Conservation (phyloP, 1,140 invertebrate genomes). For the Drosophila sproati region DNA sequence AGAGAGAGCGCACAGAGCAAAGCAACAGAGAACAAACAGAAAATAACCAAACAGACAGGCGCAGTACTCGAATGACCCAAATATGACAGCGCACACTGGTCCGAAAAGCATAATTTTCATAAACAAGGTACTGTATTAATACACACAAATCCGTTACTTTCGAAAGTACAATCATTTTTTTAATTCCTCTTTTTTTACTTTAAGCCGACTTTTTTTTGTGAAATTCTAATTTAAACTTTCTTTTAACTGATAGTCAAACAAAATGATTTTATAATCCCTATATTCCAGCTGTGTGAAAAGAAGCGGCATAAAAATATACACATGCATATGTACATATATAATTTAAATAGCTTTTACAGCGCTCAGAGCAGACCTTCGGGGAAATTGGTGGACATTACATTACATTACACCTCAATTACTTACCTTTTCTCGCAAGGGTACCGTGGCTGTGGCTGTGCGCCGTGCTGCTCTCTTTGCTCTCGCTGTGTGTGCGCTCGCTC, state of each 20-base stretch:
- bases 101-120: slow-evolving; percentile 29
- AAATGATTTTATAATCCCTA: neutral
- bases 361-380: slow-evolving; percentile 42
- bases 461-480: slow-evolving; percentile 38
- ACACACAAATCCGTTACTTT: slow-evolving; percentile 5
- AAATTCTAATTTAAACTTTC: neutral
- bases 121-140: slow-evolving; percentile 14
- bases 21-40: slow-evolving; percentile 44
- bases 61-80: slow-evolving; percentile 53
- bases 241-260: neutral
- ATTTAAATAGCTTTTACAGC: slow-evolving; percentile 32
- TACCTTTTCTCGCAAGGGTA: slow-evolving; percentile 60
- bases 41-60: slow-evolving; percentile 49
- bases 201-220: neutral
- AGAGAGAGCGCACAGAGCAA: slow-evolving; percentile 25
- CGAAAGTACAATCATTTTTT: neutral
- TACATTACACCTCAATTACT: slow-evolving; percentile 59
- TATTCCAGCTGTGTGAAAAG: slow-evolving; percentile 37
- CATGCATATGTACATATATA: slow-evolving; percentile 1
- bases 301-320: slow-evolving; percentile 8
- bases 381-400: slow-evolving; percentile 56
- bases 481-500: slow-evolving; percentile 48
- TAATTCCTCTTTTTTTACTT: no score
- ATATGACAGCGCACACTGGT: slow-evolving; percentile 52
- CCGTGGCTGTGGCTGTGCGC: slow-evolving; percentile 39